Percentiles rank a stretch among this genome's conserved stretches.
phyloP scores from a whole-genome alignment of 2,888 invertebrate genomes.

The Phyto melanocephala region DNA sequence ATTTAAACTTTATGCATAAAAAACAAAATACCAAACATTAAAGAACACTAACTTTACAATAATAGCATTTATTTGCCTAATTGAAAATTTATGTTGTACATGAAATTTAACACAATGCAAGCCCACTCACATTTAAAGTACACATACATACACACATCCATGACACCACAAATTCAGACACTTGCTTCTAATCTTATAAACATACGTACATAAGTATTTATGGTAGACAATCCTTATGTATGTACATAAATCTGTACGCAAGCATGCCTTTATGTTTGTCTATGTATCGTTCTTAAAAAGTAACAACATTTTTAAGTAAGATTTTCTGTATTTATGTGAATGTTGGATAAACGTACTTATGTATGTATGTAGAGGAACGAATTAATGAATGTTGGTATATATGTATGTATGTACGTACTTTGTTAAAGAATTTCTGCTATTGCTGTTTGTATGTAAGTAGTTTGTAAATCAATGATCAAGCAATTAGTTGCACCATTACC shows the following conservation, averaged over 20 bases:
- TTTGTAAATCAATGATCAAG: slow-evolving; percentile 66
- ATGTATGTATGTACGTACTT: not conserved
- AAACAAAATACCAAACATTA: not conserved
- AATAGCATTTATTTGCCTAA: slow-evolving; percentile 64
- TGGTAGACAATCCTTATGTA: no score
- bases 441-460: slow-evolving; percentile 36
- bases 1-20: no score
- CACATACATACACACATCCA: not conserved
- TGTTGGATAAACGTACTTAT: not conserved
- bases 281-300: slow-evolving; percentile 27
- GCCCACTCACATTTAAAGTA: not conserved
- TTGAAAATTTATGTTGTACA: slow-evolving; percentile 65
- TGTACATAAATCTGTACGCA: not conserved
- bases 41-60: slow-evolving; percentile 16
- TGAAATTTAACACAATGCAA: slow-evolving; percentile 47
- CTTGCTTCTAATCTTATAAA: not conserved
- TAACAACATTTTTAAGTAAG: slow-evolving; percentile 38
- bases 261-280: not conserved
- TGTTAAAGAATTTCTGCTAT: slow-evolving; percentile 17
- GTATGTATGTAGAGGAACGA: not conserved
- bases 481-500: slow-evolving; percentile 67
- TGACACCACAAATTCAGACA: not conserved
- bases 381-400: not conserved
- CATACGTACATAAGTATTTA: not conserved
- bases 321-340: slow-evolving; percentile 16